These are phyloP conservation scores for Acheta domesticus DNA, from an alignment of 2,888 invertebrate genomes.

Conservation along the genomic window DNA sequence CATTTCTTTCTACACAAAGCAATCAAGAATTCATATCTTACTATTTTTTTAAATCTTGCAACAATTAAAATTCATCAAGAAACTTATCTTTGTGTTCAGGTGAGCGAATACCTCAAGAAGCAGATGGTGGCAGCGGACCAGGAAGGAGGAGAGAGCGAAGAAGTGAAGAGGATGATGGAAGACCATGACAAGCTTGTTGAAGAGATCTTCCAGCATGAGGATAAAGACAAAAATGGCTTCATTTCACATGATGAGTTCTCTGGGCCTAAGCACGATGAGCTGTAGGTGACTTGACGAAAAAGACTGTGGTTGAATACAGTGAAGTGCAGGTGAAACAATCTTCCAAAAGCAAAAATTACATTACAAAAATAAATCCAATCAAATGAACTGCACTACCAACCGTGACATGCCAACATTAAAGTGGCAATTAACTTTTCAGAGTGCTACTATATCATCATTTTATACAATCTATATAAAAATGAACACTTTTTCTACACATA, in stretches of 20 bases:
- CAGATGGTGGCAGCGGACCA: conserved; percentile 80
- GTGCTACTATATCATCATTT: neutral
- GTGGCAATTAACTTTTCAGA: neutral
- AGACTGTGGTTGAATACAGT: conserved; percentile 4
- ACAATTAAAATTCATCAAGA: neutral
- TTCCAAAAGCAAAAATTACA: neutral
- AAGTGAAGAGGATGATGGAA: conserved; percentile 77
- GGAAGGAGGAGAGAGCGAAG: conserved; percentile 64
- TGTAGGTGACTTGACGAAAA: conserved; percentile 58
- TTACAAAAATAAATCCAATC: neutral
- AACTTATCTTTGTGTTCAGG: conserved; percentile 53
- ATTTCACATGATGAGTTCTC: conserved; percentile 96
- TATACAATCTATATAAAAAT: conserved; percentile 10
- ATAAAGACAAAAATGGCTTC: conserved; percentile 93
- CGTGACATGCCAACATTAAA: neutral
- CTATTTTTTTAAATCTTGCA: too few relatives aligned
- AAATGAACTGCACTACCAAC: neutral
- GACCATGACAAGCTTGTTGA: conserved; percentile 91
- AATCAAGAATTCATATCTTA: too few relatives aligned
- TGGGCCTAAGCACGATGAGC: conserved; percentile 95
- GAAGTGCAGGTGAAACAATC: neutral
- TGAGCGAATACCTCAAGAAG: conserved; percentile 86
- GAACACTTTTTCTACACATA: neutral
- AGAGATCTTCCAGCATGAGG: conserved; percentile 96
- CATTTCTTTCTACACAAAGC: too few relatives aligned